Percentiles rank a stretch among this genome's conserved stretches.
phyloP scores from a whole-genome alignment of 1,140 invertebrate genomes.

The Yoshiicerus persimilis region DNA sequence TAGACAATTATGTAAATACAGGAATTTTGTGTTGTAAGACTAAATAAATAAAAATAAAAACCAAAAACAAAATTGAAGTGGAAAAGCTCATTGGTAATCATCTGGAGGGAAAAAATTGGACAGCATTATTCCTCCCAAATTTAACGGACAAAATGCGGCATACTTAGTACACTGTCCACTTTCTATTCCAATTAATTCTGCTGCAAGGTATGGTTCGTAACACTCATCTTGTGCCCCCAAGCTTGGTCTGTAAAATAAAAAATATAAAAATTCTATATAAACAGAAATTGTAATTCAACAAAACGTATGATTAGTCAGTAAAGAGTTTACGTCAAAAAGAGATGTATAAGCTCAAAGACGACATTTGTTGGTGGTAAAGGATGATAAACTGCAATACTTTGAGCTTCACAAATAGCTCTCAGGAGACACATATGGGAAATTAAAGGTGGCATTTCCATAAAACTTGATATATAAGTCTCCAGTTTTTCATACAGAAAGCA shows the following conservation, averaged over 20 bases:
- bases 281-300: background rate
- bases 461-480: constrained; percentile 16
- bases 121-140: constrained; percentile 10
- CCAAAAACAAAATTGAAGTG: background rate
- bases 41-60: background rate
- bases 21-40: too few species aligned
- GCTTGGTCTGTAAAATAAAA: constrained; percentile 26
- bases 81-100: background rate
- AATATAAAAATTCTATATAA: background rate
- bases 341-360: constrained; percentile 35
- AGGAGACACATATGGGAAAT: constrained; percentile 36
- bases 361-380: constrained; percentile 1
- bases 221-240: constrained; percentile 6
- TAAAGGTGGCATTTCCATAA: background rate
- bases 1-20: too few species aligned
- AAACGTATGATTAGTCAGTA: background rate
- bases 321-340: constrained; percentile 34
- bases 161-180: constrained; percentile 3
- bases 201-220: background rate
- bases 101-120: constrained; percentile 26
- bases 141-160: constrained; percentile 21
- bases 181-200: background rate
- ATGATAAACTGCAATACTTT: constrained; percentile 16
- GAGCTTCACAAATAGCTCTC: constrained; percentile 41
- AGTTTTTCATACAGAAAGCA: constrained; percentile 38